These are phyloP conservation scores for Apostichopus parvimensis DNA, from an alignment of 35 echinoderm and acorn worm genomes.

Conservation along the genomic window DNA sequence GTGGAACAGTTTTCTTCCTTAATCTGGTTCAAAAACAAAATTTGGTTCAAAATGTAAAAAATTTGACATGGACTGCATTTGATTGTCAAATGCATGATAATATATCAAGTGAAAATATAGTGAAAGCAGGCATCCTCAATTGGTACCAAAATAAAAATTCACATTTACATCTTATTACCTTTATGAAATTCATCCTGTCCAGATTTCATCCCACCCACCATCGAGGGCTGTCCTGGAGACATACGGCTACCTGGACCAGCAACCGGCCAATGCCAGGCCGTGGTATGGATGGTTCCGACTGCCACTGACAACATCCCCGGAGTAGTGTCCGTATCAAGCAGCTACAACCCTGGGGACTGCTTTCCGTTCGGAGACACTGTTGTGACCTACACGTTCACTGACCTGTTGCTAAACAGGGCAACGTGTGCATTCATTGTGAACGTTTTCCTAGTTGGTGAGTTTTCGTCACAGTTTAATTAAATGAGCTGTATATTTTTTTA, in stretches of 20 bases:
- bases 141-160: too few species aligned
- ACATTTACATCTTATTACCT: too few species aligned
- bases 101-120: too few species aligned
- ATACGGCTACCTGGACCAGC: background rate
- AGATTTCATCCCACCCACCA: slow-evolving; percentile 29
- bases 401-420: slow-evolving; percentile 29
- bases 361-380: background rate
- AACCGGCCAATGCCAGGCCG: background rate
- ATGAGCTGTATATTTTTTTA: too few species aligned
- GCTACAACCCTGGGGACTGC: background rate
- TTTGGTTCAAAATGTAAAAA: too few species aligned
- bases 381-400: slow-evolving; percentile 53
- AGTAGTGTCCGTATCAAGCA: background rate
- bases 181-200: background rate
- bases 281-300: slow-evolving; percentile 28
- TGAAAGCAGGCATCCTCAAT: too few species aligned
- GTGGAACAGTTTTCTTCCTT: too few species aligned
- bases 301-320: slow-evolving; percentile 39
- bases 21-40: too few species aligned
- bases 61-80: too few species aligned
- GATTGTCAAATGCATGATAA: too few species aligned
- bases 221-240: slow-evolving; percentile 13
- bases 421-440: slow-evolving; percentile 46
- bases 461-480: too few species aligned
- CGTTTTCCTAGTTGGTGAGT: background rate